phyloP scores from a whole-genome alignment of 2,113 vertebrate genomes.

The Rynchops niger region DNA sequence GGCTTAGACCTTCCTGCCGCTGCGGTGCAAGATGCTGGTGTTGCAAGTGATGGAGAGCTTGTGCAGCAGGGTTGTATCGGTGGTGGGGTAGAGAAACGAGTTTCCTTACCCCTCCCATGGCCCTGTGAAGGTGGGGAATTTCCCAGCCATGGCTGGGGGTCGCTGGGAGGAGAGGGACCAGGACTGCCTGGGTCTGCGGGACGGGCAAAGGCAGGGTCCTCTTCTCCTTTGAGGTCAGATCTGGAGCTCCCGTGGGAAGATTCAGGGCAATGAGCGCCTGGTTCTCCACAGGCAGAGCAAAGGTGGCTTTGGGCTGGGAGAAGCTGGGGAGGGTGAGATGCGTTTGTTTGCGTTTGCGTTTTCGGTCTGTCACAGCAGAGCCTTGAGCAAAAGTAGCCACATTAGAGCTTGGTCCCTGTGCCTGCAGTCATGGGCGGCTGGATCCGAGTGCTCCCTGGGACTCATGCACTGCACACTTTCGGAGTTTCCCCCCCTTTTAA shows the following conservation, averaged over 20 bases:
- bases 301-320: background rate
- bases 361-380: background rate
- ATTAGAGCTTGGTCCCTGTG: background rate
- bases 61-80: accelerated
- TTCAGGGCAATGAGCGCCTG: background rate
- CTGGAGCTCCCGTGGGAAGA: background rate
- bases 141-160: background rate
- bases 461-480: background rate
- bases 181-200: background rate
- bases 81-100: background rate
- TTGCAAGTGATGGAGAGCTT: accelerated
- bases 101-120: background rate
- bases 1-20: background rate
- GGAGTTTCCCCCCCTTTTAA: background rate
- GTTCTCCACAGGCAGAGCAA: background rate
- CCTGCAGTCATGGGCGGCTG: background rate
- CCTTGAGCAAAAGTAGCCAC: background rate
- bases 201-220: background rate
- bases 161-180: accelerated
- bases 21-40: background rate
- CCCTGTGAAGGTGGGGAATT: background rate
- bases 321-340: background rate
- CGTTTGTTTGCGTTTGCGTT: background rate
- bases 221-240: background rate
- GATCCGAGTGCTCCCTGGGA: background rate